phyloP scores from a whole-genome alignment of 2,113 vertebrate genomes.

The Eupsittula cactorum region DNA sequence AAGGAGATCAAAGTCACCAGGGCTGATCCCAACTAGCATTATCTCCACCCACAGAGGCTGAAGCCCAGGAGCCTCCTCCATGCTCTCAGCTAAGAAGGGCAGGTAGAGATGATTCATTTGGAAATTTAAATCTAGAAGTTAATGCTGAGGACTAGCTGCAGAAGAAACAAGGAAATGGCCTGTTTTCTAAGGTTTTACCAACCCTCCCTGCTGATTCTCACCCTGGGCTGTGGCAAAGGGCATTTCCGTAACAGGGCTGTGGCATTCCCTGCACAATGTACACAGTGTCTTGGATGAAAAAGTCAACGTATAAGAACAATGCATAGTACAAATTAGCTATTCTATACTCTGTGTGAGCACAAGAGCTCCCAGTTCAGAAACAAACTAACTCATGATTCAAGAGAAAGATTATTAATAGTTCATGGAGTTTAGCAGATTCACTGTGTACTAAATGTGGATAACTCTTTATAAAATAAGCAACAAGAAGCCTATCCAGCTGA shows the following conservation, averaged over 20 bases:
- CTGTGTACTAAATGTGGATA: background rate
- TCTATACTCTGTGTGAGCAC: background rate
- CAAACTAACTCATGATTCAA: background rate
- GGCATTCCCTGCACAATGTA: constrained; percentile 13
- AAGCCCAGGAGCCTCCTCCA: background rate
- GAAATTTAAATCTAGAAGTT: background rate
- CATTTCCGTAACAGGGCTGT: background rate
- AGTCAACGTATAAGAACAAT: background rate
- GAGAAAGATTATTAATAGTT: constrained; percentile 3
- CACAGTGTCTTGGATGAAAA: constrained; percentile 11
- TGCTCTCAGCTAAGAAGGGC: background rate
- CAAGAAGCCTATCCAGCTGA: background rate
- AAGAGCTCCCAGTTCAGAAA: constrained; percentile 8
- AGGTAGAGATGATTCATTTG: constrained; percentile 30
- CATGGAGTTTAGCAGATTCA: background rate
- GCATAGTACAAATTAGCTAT: background rate
- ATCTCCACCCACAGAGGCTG: background rate
- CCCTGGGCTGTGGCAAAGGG: background rate
- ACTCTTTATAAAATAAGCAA: background rate
- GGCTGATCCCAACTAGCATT: background rate
- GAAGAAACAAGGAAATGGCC: background rate
- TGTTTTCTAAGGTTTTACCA: background rate
- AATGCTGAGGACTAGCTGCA: background rate
- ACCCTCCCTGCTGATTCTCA: background rate
- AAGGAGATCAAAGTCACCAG: background rate